Conservation (phyloP, 2,888 invertebrate genomes). For the Mystacides longicornis region DNA sequence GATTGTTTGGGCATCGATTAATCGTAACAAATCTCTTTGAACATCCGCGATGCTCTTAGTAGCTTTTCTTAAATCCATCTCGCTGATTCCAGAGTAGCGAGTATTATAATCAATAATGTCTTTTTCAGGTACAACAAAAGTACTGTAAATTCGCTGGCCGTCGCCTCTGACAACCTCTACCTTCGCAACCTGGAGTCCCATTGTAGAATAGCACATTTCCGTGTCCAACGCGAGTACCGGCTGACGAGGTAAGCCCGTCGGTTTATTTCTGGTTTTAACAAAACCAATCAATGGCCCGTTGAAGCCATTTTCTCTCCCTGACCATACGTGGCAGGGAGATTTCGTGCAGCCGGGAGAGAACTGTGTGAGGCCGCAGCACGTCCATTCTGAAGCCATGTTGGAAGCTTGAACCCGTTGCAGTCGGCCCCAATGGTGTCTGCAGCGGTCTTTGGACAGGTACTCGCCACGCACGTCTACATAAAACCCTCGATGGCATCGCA, state of each 20-base stretch:
- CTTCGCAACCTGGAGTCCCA: conserved; percentile 80
- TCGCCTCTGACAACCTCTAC: conserved; percentile 75
- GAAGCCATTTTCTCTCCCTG: conserved; percentile 58
- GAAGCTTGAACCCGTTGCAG: conserved; percentile 38
- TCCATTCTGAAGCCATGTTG: conserved; percentile 35
- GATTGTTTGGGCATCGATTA: conserved; percentile 77
- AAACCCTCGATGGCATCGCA: conserved; percentile 66
- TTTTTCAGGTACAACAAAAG: conserved; percentile 73
- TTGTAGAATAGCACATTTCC: conserved; percentile 92
- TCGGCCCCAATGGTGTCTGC: conserved; percentile 87
- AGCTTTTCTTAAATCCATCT: conserved; percentile 50
- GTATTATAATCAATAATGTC: conserved; percentile 91
- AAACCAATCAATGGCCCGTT: conserved; percentile 69
- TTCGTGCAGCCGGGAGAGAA: conserved; percentile 57
- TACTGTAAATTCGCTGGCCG: conserved; percentile 72
- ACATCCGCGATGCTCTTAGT: conserved; percentile 69
- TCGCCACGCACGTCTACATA: conserved; percentile 61
- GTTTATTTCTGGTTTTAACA: conserved; percentile 50
- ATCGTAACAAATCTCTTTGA: conserved; percentile 75
- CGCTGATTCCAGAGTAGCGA: conserved; percentile 85
- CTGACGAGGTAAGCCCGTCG: conserved; percentile 40
- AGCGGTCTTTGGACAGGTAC: conserved; percentile 66
- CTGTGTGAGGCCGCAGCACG: conserved; percentile 54
- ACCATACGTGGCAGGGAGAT: conserved; percentile 69
- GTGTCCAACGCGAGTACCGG: conserved; percentile 82